Evolutionary conservation across 2,797 vertebrate species (phyloP).

Genomic region (Rallus crepitans): DNA sequence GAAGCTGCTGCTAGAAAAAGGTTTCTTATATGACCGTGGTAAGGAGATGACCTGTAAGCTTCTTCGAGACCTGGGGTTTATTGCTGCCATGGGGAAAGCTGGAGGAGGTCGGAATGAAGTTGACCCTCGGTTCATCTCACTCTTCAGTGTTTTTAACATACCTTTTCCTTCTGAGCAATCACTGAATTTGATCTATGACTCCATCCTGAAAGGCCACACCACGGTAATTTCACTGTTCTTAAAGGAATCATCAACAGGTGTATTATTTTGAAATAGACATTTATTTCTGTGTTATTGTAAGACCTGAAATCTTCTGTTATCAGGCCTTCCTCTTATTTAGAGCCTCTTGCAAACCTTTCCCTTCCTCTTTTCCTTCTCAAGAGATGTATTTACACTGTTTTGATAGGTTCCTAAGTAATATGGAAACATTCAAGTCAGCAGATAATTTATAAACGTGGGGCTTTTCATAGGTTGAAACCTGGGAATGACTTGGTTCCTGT

Average conservation of each 20-base stretch:
- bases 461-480: background rate
- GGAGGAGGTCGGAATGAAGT: conserved; percentile 96
- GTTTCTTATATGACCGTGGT: conserved; percentile 91
- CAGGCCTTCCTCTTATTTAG: background rate
- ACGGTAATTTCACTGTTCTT: conserved; percentile 77
- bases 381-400: background rate
- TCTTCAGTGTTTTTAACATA: conserved; percentile 93
- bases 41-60: conserved; percentile 93
- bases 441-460: background rate
- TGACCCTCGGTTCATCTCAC: conserved; percentile 91
- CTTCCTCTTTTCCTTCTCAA: background rate
- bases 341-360: background rate
- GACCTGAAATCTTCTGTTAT: background rate
- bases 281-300: background rate
- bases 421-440: background rate
- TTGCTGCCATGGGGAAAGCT: conserved; percentile 96
- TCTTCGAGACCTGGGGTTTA: conserved; percentile 91
- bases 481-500: background rate
- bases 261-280: background rate
- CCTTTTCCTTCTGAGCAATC: conserved; percentile 90
- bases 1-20: conserved; percentile 91
- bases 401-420: background rate
- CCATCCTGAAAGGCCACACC: conserved; percentile 92
- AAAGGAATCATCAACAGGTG: background rate
- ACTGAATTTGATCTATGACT: conserved; percentile 89